A percentile compares a stretch with the other conserved stretches of the same genome.
Evolutionary conservation across 2,888 invertebrate genomes (phyloP).

Genomic region (Lottia gigantea): DNA sequence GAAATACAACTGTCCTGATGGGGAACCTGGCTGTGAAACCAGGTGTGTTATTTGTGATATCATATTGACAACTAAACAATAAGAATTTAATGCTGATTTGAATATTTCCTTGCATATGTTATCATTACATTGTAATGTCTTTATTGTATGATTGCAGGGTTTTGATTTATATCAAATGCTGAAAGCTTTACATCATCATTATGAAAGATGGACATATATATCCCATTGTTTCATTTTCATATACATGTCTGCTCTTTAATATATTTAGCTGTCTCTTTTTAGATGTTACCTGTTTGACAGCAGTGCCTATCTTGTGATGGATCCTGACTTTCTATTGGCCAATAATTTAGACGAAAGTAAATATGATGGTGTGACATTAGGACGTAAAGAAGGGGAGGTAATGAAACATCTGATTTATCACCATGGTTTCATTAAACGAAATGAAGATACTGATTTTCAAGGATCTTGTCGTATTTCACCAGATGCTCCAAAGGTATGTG

Average conservation of each 20-base stretch:
- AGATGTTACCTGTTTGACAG: slow-evolving; percentile 69
- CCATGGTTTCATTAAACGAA: slow-evolving; percentile 66
- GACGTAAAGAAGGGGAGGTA: slow-evolving; percentile 69
- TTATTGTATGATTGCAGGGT: too few relatives aligned
- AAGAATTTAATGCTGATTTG: too few relatives aligned
- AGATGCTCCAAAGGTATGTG: slow-evolving; percentile 63
- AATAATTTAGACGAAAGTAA: slow-evolving; percentile 65
- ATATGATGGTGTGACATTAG: slow-evolving; percentile 67
- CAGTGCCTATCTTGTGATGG: slow-evolving; percentile 66
- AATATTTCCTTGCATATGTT: too few relatives aligned
- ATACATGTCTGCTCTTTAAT: too few relatives aligned
- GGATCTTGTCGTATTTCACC: slow-evolving; percentile 67
- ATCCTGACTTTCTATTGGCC: slow-evolving; percentile 67
- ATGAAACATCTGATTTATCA: slow-evolving; percentile 69
- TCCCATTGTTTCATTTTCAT: too few relatives aligned
- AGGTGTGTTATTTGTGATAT: slow-evolving; percentile 44
- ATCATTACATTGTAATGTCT: too few relatives aligned
- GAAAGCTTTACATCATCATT: too few relatives aligned
- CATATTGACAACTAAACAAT: too few relatives aligned
- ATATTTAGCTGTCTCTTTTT: neutral
- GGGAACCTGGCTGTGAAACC: slow-evolving; percentile 64
- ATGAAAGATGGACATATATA: too few relatives aligned
- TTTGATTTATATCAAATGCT: too few relatives aligned
- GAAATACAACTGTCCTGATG: slow-evolving; percentile 65
- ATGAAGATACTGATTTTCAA: slow-evolving; percentile 68